Percentiles rank a stretch among this genome's conserved stretches.
Conservation (phyloP, 2,113 vertebrate genomes). For the Phocoena sinus region DNA sequence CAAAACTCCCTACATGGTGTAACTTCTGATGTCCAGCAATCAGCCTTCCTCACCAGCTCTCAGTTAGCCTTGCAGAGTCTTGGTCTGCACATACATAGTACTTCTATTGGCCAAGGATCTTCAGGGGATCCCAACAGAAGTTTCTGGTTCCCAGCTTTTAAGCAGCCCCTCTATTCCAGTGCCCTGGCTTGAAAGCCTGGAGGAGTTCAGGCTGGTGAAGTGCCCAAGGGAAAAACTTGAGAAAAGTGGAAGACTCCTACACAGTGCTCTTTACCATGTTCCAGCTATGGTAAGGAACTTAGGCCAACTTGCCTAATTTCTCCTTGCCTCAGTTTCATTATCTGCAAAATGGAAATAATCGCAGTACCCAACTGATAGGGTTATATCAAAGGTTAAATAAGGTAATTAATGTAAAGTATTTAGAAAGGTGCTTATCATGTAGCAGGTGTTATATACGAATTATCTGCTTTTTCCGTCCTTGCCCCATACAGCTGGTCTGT, state of each 20-base stretch:
- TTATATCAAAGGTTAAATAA: background rate
- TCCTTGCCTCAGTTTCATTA: background rate
- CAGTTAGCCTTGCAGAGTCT: no score
- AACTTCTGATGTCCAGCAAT: background rate
- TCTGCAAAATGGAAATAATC: background rate
- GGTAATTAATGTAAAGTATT: background rate
- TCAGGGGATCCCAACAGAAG: background rate
- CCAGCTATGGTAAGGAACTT: background rate
- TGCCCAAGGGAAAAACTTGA: background rate
- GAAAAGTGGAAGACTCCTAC: background rate
- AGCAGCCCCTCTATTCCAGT: background rate
- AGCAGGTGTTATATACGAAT: background rate
- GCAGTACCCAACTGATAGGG: background rate
- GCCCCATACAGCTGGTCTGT: background rate
- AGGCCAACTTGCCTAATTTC: background rate
- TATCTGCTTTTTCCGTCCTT: background rate
- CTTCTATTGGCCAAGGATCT: background rate
- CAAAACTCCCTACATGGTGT: rapidly evolving
- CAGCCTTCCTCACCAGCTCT: background rate
- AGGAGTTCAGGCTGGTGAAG: background rate
- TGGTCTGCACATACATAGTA: background rate
- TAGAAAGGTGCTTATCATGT: background rate
- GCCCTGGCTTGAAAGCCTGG: background rate
- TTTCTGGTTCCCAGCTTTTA: background rate
- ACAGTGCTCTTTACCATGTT: background rate